Evolutionary conservation across 2,797 vertebrate species (phyloP), one percentile per base, ranked within the genome.

Genomic region (Adelosebastes latens): DNA sequence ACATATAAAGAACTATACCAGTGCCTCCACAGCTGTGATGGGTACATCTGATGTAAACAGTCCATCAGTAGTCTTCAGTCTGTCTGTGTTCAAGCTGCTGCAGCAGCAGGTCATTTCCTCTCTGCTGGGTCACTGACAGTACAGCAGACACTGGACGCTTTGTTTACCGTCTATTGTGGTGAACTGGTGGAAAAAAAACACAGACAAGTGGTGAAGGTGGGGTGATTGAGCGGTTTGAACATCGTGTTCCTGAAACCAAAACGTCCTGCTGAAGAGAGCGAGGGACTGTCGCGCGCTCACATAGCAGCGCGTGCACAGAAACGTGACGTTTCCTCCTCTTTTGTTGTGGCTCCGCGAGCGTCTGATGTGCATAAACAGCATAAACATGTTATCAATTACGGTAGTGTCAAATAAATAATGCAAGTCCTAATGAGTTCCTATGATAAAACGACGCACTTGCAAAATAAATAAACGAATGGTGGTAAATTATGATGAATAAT

Each of bases 191-290:
- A 11, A 2, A 18, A 29, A 24, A 56, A 24, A 14, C 13, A 62
- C 0, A 29, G 20, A 72, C 42, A 27, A 20, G 29, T 32, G 39
- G 55, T 72, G 82, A 29, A 68, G 62, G 62, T 49, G 72, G 55
- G 46, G 31, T 66, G 64, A 39, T 14, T 72, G 46, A 69, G 71
- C 62, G 25, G 74, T 81, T 65, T 71, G 92, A 83, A 93, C 93
- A 91, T 86, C 20, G 66, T 94, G 93, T 93, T 88, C 89, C 84
- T 46, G 53, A 82, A 76, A 77, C 27, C 24, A 72, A 72, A 78
- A 77, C 86, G 86, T 80, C 81, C 81, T 71, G 68, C 42, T 11
- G 52, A 27, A 66, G 60, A 55, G 58, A 53, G 53, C 13, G n/a
- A 59, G 60, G 13, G 49, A 49, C 22, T 3, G 59, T 75, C 14